phyloP scores from a whole-genome alignment of 1,140 invertebrate genomes.

The Scaptodrosophila lebanonensis region DNA sequence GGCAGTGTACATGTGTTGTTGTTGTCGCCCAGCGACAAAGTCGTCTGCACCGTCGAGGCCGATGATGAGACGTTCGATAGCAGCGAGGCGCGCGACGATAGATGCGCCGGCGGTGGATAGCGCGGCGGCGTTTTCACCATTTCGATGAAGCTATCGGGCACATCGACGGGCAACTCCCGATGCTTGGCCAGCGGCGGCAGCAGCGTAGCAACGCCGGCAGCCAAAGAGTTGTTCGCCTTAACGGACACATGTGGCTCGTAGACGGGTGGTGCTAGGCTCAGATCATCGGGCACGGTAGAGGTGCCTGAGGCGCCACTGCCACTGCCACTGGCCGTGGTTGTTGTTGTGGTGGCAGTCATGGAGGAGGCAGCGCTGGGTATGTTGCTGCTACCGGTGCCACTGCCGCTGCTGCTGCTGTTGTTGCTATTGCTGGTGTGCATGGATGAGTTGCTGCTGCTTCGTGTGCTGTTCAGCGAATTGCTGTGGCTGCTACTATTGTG shows the following conservation, averaged over 20 bases:
- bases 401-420: constrained; percentile 13
- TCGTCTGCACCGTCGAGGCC: constrained; percentile 69
- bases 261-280: constrained; percentile 49
- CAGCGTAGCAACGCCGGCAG: constrained; percentile 7
- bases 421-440: constrained; percentile 41
- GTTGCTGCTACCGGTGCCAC: constrained; percentile 32
- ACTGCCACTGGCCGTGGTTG: constrained; percentile 18
- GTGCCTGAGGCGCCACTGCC: constrained; percentile 20
- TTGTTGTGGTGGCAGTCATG: constrained; percentile 19
- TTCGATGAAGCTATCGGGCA: constrained; percentile 86
- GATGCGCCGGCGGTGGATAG: constrained; percentile 81
- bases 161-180: constrained; percentile 86
- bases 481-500: constrained; percentile 32
- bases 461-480: constrained; percentile 39
- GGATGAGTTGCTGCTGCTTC: constrained; percentile 48
- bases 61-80: constrained; percentile 58
- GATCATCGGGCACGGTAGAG: constrained; percentile 48
- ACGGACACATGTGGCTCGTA: constrained; percentile 28
- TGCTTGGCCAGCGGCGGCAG: constrained; percentile 69
- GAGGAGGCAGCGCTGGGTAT: constrained; percentile 26
- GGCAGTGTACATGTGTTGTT: constrained; percentile 14
- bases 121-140: constrained; percentile 85
- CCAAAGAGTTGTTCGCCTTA: neutral
- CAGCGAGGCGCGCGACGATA: constrained; percentile 64
- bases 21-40: constrained; percentile 48